Evolutionary conservation across 1,140 invertebrate genomes (phyloP).

Genomic region (Nylanderia fulva): DNA sequence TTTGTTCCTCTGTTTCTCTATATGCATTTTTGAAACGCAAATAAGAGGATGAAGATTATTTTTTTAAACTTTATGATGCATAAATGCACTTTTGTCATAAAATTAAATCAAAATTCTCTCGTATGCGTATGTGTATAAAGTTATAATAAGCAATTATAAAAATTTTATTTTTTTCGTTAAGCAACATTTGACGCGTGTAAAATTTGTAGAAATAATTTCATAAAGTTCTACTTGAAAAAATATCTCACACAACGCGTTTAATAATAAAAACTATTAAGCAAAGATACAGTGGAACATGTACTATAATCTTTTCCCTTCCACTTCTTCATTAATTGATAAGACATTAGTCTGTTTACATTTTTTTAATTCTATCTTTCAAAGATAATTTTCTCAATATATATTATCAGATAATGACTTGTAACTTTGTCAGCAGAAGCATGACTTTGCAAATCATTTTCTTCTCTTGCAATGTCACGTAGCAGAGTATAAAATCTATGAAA

Average conservation of each 20-base stretch:
- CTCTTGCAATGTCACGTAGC: neutral
- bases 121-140: neutral
- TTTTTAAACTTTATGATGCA: constrained; percentile 2
- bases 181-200: neutral
- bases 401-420: neutral
- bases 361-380: neutral
- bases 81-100: neutral
- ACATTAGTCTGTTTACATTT: neutral
- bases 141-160: neutral
- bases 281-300: neutral
- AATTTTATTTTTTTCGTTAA: neutral
- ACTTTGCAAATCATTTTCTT: too few relatives aligned
- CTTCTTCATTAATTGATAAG: neutral
- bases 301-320: neutral
- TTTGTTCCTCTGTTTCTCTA: neutral
- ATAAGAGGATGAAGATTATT: constrained; percentile 40
- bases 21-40: neutral
- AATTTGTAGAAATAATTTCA: constrained; percentile 18
- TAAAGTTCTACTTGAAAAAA: neutral
- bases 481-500: neutral
- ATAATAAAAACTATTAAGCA: constrained; percentile 39
- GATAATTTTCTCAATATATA: neutral
- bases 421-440: neutral
- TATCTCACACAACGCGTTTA: constrained; percentile 1
- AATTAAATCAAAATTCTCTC: neutral